These are phyloP conservation scores for Forficula auricularia DNA, from an alignment of 1,140 invertebrate genomes.

Conservation along the genomic window DNA sequence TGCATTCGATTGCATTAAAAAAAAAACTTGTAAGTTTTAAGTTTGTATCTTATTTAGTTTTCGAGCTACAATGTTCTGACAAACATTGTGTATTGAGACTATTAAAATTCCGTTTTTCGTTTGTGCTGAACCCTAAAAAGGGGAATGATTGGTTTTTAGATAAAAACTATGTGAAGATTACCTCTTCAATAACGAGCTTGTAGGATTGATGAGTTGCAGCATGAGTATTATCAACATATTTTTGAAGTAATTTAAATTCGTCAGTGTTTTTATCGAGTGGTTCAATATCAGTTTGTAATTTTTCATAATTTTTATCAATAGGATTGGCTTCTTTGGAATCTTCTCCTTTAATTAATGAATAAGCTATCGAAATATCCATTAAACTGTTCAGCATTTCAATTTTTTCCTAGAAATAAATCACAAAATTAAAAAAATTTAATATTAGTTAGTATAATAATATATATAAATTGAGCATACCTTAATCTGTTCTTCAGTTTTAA, in stretches of 20 bases:
- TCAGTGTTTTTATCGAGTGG: conserved; percentile 48
- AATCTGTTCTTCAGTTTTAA: conserved; percentile 58
- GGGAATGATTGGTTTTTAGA: too few relatives aligned
- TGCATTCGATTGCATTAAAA: too few relatives aligned
- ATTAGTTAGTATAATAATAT: neutral
- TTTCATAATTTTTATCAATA: conserved; percentile 76
- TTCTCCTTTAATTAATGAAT: conserved; percentile 54
- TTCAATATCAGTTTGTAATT: conserved; percentile 68
- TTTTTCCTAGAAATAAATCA: conserved; percentile 38
- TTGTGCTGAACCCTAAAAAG: too few relatives aligned
- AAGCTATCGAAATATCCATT: conserved; percentile 88
- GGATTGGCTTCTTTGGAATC: conserved; percentile 34
- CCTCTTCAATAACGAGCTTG: conserved; percentile 53
- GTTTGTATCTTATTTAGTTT: too few relatives aligned
- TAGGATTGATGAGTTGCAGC: conserved; percentile 65
- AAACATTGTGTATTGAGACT: too few relatives aligned
- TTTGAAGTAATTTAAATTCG: conserved; percentile 56
- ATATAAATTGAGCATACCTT: conserved; percentile 30
- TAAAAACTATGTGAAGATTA: conserved; percentile 22
- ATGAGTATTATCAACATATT: conserved; percentile 77
- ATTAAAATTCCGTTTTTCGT: too few relatives aligned
- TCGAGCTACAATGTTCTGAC: too few relatives aligned
- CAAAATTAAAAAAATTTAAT: conserved; percentile 1
- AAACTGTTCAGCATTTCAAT: conserved; percentile 82
- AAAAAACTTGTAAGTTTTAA: too few relatives aligned